Evolutionary conservation across 2,113 vertebrate genomes (phyloP).

Genomic region (Chaenogobius annularis): DNA sequence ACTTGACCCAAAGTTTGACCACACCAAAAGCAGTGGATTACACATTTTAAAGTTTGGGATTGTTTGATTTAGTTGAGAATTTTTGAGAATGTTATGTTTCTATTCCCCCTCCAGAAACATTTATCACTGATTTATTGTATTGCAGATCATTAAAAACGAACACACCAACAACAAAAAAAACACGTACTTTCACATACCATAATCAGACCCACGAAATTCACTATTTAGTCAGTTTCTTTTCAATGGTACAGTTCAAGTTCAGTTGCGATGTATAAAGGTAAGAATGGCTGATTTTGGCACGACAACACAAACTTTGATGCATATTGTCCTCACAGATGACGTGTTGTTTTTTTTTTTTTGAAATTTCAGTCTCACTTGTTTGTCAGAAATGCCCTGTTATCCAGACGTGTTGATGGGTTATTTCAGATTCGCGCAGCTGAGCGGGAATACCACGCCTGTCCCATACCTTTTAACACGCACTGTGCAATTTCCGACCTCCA

Average conservation of each 20-base stretch:
- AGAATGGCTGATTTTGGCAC: not conserved
- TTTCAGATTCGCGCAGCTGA: not conserved
- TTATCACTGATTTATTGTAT: no score
- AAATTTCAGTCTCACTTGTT: no score
- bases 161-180: no score
- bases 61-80: no score
- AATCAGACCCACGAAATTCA: no score
- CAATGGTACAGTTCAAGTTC: not conserved
- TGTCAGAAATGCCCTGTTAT: not conserved
- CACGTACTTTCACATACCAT: no score
- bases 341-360: not conserved
- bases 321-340: slow-evolving; percentile 22
- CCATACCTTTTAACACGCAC: not conserved
- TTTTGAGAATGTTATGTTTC: no score
- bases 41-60: not conserved
- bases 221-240: not conserved
- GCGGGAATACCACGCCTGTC: not conserved
- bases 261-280: not conserved
- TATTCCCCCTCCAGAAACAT: no score
- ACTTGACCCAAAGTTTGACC: slow-evolving; percentile 43
- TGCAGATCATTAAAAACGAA: no score
- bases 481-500: not conserved
- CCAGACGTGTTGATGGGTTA: not conserved
- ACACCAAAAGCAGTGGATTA: slow-evolving; percentile 27
- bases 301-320: not conserved